Evolutionary conservation across 23 tunicate species (phyloP).

Genomic region (Ciona savignyi): DNA sequence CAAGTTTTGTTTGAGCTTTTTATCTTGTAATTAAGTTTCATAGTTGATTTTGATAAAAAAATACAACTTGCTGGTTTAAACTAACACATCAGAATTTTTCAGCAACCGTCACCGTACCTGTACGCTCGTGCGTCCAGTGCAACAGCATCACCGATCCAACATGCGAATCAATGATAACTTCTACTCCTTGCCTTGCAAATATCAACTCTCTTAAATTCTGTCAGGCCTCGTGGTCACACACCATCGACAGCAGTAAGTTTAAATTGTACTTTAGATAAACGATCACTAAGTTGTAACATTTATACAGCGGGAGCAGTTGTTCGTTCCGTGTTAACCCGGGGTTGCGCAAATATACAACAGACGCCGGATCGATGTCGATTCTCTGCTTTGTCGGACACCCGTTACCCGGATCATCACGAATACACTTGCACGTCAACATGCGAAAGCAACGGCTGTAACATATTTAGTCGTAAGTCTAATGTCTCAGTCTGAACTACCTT

Average conservation of each 20-base stretch:
- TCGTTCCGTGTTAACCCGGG: conserved; percentile 6
- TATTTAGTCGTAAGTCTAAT: conserved; percentile 13
- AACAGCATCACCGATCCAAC: background rate
- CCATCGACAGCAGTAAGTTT: background rate
- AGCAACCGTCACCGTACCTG: background rate
- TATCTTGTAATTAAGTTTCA: no score
- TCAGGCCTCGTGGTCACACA: background rate
- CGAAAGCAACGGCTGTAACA: conserved; percentile 19
- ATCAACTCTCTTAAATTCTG: background rate
- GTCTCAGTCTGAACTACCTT: background rate
- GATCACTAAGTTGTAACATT: background rate
- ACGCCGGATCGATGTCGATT: conserved; percentile 10
- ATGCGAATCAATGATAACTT: background rate
- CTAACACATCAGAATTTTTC: no score
- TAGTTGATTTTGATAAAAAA: no score
- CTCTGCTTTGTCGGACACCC: background rate
- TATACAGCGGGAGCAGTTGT: conserved; percentile 7
- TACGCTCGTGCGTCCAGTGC: background rate
- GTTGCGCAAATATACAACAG: conserved; percentile 8
- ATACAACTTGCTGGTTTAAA: no score
- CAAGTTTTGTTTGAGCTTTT: no score
- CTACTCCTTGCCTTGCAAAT: background rate
- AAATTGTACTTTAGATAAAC: background rate
- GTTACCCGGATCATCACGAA: conserved; percentile 4
- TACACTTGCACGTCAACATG: conserved; percentile 27